phyloP scores from a whole-genome alignment of 1,140 invertebrate species.

The Mercenaria mercenaria region DNA sequence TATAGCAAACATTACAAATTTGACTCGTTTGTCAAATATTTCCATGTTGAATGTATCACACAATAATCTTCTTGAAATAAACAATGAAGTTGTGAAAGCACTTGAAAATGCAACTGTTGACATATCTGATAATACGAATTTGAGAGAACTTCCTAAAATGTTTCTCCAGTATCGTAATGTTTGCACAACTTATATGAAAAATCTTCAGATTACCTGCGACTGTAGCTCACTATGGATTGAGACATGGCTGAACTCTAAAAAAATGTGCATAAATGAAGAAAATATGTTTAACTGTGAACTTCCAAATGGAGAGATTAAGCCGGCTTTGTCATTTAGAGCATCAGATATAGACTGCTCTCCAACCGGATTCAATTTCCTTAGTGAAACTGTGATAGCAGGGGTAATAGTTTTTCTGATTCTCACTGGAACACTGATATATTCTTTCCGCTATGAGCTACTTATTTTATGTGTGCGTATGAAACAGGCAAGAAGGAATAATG shows the following conservation, averaged over 20 bases:
- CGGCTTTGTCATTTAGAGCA: background rate
- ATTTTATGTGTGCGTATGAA: conserved; percentile 25
- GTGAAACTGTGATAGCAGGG: background rate
- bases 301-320: background rate
- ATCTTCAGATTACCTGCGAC: background rate
- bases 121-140: conserved; percentile 39
- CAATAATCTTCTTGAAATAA: conserved; percentile 8
- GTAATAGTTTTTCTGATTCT: background rate
- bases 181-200: conserved; percentile 16
- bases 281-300: background rate
- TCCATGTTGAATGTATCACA: background rate
- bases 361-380: background rate
- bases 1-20: background rate
- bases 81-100: background rate
- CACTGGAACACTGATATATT: background rate
- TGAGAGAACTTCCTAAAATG: background rate
- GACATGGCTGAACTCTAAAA: conserved; percentile 28
- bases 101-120: conserved; percentile 27
- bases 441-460: conserved; percentile 39
- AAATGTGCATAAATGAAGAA: background rate
- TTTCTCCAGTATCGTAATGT: conserved; percentile 24
- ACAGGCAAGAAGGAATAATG: background rate
- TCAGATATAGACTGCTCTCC: background rate
- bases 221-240: conserved; percentile 42
- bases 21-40: background rate